A percentile compares a stretch with the other conserved stretches of the same genome.
Evolutionary conservation across 2,113 vertebrate species (phyloP).

Genomic region (Nothocercus julius): DNA sequence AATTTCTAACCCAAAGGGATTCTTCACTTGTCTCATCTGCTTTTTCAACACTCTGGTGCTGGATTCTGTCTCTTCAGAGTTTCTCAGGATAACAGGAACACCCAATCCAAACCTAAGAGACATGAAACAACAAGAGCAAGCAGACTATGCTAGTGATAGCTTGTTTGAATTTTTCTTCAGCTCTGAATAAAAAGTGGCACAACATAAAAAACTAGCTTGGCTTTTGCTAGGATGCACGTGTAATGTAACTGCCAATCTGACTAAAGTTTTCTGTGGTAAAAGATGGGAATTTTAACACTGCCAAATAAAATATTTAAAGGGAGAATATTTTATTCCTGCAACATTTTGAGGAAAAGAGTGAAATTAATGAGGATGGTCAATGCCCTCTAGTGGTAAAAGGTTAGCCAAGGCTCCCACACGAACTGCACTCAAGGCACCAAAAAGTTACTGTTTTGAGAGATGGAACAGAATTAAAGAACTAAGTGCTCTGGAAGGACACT

Average conservation of each 20-base stretch:
- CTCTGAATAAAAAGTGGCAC: not conserved
- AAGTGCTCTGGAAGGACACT: not conserved
- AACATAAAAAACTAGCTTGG: not conserved
- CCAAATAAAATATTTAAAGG: not conserved
- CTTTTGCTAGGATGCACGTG: not conserved
- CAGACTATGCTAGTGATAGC: not conserved
- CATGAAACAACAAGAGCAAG: not conserved
- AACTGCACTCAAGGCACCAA: not conserved
- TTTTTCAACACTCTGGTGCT: conserved; percentile 82
- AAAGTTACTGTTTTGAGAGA: not conserved
- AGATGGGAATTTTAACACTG: not conserved
- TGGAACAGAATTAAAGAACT: not conserved
- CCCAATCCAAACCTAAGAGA: conserved; percentile 90
- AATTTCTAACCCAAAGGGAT: conserved; percentile 90
- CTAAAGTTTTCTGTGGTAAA: not conserved
- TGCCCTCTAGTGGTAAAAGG: conserved; percentile 17
- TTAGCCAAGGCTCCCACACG: not conserved
- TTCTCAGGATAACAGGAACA: conserved; percentile 92
- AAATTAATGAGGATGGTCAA: not conserved
- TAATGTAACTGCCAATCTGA: not conserved
- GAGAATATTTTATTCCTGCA: not conserved
- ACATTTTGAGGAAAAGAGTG: not conserved
- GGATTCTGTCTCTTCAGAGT: conserved; percentile 87
- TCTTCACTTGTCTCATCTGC: conserved; percentile 92
- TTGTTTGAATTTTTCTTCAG: not conserved